These are phyloP conservation scores for Eutrigla gurnardus DNA, from an alignment of 2,797 vertebrate species.

Conservation along the genomic window DNA sequence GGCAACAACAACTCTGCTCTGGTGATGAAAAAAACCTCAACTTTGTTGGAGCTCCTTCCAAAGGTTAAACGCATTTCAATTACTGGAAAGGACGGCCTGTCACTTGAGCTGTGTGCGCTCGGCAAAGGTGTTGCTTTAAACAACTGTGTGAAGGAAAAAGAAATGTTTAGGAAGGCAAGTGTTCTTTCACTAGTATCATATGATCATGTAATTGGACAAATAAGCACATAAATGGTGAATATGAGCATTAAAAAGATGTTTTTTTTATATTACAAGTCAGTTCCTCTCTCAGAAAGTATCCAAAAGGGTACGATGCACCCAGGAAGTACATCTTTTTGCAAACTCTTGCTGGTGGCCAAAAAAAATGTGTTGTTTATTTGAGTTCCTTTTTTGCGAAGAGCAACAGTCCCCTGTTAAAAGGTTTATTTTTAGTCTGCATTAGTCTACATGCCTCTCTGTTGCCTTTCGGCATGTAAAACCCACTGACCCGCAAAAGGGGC, in stretches of 20 bases:
- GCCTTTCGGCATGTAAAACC: conserved; percentile 51
- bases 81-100: conserved; percentile 25
- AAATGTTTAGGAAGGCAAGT: background rate
- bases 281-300: background rate
- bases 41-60: conserved; percentile 28
- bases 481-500: conserved; percentile 68
- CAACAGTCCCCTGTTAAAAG: conserved; percentile 36
- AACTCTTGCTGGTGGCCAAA: conserved; percentile 25
- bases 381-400: conserved; percentile 35
- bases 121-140: conserved; percentile 49
- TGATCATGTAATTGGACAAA: conserved; percentile 18
- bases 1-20: background rate
- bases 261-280: conserved; percentile 11
- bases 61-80: conserved; percentile 45
- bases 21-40: conserved; percentile 6
- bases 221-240: conserved; percentile 19
- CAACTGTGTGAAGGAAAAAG: conserved; percentile 26
- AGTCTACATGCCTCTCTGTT: conserved; percentile 58
- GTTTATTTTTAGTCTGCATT: conserved; percentile 70
- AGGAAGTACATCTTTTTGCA: conserved; percentile 5
- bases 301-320: conserved; percentile 9
- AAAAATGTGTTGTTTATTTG: conserved; percentile 15
- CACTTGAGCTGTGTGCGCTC: background rate
- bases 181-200: background rate
- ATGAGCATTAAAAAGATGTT: conserved; percentile 1